These are phyloP conservation scores for Ochotona princeps DNA, from an alignment of 2,113 vertebrate species.

Conservation along the genomic window DNA sequence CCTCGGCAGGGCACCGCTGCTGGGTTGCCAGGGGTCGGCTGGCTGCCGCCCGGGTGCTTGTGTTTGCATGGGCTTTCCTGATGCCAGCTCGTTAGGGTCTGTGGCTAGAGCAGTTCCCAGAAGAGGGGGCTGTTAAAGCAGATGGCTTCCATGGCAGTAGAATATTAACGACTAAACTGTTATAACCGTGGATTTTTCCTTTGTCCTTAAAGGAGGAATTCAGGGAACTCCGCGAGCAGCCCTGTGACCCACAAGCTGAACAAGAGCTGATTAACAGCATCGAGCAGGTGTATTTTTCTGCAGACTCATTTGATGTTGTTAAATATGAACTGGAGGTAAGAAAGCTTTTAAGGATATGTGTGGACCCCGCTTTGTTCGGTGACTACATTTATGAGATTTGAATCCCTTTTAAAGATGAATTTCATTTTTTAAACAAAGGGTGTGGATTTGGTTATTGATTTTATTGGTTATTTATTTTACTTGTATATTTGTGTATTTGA, in stretches of 20 bases:
- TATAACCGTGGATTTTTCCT: slow-evolving; percentile 48
- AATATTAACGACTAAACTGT: slow-evolving; percentile 18
- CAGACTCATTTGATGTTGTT: slow-evolving; percentile 97
- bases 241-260: slow-evolving; percentile 95
- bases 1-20: background rate
- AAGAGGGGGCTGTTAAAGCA: background rate
- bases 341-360: slow-evolving; percentile 41
- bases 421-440: background rate
- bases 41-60: background rate
- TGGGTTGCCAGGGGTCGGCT: background rate
- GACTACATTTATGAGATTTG: slow-evolving; percentile 42
- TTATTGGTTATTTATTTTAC: too few relatives aligned
- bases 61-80: background rate
- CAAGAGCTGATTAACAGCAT: slow-evolving; percentile 98
- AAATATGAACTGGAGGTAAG: slow-evolving; percentile 97
- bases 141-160: slow-evolving; percentile 5
- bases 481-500: too few relatives aligned
- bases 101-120: slow-evolving; percentile 23
- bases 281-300: slow-evolving; percentile 97
- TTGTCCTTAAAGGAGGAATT: slow-evolving; percentile 92
- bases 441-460: too few relatives aligned
- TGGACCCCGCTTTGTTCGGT: slow-evolving; percentile 54
- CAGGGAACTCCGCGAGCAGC: slow-evolving; percentile 94
- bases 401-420: slow-evolving; percentile 34
- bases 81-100: slow-evolving; percentile 9